phyloP scores from a whole-genome alignment of 2,113 vertebrate genomes.

The Pteropus alecto region DNA sequence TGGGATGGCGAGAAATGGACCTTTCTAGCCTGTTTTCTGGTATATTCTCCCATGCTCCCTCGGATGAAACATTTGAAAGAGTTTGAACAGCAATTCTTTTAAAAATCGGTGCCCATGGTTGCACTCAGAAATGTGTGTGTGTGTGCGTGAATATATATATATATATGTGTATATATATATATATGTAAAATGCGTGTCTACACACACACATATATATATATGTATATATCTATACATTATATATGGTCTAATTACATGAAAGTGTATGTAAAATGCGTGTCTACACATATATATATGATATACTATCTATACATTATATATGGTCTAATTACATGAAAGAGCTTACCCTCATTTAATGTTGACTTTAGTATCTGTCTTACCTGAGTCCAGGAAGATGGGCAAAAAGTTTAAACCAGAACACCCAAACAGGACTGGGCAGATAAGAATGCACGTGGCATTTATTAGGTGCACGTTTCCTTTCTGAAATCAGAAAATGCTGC shows the following conservation, averaged over 20 bases:
- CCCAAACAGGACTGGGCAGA: not conserved
- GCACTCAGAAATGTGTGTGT: too few species aligned
- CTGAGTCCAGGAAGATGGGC: not conserved
- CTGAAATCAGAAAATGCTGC: not conserved
- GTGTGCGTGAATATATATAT: too few species aligned
- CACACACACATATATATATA: too few species aligned
- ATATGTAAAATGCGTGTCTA: too few species aligned
- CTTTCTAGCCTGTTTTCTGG: too few species aligned
- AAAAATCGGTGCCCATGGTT: too few species aligned
- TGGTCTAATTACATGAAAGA: not conserved
- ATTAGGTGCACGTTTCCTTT: not conserved
- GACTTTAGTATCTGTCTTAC: not conserved
- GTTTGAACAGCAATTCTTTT: too few species aligned
- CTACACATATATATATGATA: not conserved
- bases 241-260: too few species aligned
- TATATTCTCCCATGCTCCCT: too few species aligned
- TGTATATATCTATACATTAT: not conserved
- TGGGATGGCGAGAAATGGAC: too few species aligned
- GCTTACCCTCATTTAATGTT: not conserved
- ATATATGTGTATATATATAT: not conserved
- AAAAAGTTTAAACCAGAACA: not conserved
- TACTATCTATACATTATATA: not conserved
- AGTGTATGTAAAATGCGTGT: not conserved
- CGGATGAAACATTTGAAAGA: too few species aligned
- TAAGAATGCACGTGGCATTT: not conserved